Evolutionary conservation across 2,888 invertebrate species (phyloP).

Genomic region (Adelphocoris suturalis): DNA sequence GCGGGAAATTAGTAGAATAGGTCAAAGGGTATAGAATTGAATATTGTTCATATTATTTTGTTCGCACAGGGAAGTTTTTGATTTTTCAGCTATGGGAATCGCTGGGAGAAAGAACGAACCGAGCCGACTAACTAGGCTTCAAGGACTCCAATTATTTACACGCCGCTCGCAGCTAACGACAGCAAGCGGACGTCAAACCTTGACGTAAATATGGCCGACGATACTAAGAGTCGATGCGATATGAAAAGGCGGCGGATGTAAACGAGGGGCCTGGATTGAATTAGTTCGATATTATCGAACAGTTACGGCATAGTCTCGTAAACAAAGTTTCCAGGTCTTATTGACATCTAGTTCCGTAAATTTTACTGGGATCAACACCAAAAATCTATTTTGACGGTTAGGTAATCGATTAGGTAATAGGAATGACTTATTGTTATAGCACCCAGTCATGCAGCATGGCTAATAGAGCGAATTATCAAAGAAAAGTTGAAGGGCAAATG

Average conservation of each 20-base stretch:
- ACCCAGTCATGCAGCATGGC: too few relatives aligned
- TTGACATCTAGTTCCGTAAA: background rate
- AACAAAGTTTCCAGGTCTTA: background rate
- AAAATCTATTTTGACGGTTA: too few relatives aligned
- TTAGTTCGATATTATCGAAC: too few relatives aligned
- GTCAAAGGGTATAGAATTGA: too few relatives aligned
- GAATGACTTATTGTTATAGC: too few relatives aligned
- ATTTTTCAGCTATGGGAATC: conserved; percentile 4
- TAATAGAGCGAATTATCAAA: too few relatives aligned
- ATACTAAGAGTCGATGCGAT: background rate
- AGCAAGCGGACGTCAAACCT: conserved; percentile 1
- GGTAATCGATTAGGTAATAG: too few relatives aligned
- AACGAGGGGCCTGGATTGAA: too few relatives aligned
- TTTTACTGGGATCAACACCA: background rate
- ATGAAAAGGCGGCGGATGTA: background rate
- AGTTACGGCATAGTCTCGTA: background rate
- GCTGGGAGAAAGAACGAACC: conserved; percentile 2
- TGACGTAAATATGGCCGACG: background rate
- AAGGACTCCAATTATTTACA: conserved; percentile 39
- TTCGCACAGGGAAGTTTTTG: too few relatives aligned
- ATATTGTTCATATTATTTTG: too few relatives aligned
- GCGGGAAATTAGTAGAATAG: too few relatives aligned
- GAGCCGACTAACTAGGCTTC: conserved; percentile 18
- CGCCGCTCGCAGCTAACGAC: conserved; percentile 20
- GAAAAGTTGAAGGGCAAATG: too few relatives aligned